Conservation (phyloP, 2,797 vertebrate species). For the Scyliorhinus canicula region DNA sequence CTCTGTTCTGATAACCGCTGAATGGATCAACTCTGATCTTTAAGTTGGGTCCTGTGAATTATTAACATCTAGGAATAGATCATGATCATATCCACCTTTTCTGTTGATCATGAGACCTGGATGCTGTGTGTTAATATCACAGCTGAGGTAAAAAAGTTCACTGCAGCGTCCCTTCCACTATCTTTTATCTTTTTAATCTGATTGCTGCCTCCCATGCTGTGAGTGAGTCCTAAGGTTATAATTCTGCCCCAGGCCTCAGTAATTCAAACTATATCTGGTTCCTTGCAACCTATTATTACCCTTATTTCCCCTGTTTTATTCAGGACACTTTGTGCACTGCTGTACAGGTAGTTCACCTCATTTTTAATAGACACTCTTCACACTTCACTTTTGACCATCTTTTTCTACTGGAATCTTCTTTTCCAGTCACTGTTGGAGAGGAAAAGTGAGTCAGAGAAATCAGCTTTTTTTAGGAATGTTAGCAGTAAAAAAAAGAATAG, state of each 20-base stretch:
- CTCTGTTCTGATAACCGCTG: too few relatives aligned
- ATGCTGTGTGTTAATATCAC: too few relatives aligned
- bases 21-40: too few relatives aligned
- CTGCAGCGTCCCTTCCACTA: neutral
- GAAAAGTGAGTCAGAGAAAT: neutral
- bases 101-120: too few relatives aligned
- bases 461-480: neutral
- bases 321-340: neutral
- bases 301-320: neutral
- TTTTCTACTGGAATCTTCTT: neutral
- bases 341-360: neutral
- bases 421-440: neutral
- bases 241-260: neutral
- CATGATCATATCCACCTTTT: too few relatives aligned
- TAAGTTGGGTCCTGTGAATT: too few relatives aligned
- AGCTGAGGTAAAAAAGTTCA: too few relatives aligned
- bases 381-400: neutral
- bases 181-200: neutral
- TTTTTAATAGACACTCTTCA: neutral
- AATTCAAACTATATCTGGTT: neutral
- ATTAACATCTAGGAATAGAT: too few relatives aligned
- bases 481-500: neutral
- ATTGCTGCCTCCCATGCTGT: neutral
- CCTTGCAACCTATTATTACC: neutral
- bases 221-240: neutral